Base-by-base conservation (phyloP, 2,888 invertebrate genomes). In the Neocrepidodera transversa region DNA sequence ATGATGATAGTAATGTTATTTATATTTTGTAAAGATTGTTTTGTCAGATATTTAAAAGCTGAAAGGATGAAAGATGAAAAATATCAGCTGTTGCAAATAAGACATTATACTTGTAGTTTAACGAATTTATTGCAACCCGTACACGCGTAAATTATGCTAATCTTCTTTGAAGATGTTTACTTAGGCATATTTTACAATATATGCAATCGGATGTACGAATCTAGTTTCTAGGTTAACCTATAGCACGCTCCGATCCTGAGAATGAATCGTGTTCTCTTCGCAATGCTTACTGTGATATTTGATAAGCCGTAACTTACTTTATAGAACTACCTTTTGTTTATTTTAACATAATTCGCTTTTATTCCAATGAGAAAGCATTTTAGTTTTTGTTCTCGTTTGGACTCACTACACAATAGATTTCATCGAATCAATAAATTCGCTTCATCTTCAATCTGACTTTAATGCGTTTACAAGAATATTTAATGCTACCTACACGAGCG, bases 261-360 rank as follows among this genome's bases (percentile, higher is more conserved):
- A 68, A n/a, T n/a, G n/a, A n/a, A 62, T 68, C 68, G 68, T 70
- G 68, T 66, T 58, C 62, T 60, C 63, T 26, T 5, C 57, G 57
- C 60, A 63, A 60, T 65, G 61, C 63, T 65, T 50, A 61, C 60
- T 64, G 60, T 63, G 69, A 69, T 69, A 60, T 66, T 68, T 69
- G 68, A 68, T 69, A 69, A 69, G 63, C 66, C 62, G 52, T 60
- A 63, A 67, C 65, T 69, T 65, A 63, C 60, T 58, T 63, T 65
- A 63, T 66, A 61, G 53, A 56, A 63, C 62, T 60, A 56, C 55
- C 60, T 68, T 63, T 65, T 66, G 66, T 66, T 64, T 63, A 60
- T 65, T 68, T 67, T 63, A 66, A 65, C 66, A 68, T 65, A 68
- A 67, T 68, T 68, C 64, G 65, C 63, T 68, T 67, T 62, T 62